Base-by-base conservation (phyloP, 2,113 vertebrate genomes). In the Microcebus tavaratra region DNA sequence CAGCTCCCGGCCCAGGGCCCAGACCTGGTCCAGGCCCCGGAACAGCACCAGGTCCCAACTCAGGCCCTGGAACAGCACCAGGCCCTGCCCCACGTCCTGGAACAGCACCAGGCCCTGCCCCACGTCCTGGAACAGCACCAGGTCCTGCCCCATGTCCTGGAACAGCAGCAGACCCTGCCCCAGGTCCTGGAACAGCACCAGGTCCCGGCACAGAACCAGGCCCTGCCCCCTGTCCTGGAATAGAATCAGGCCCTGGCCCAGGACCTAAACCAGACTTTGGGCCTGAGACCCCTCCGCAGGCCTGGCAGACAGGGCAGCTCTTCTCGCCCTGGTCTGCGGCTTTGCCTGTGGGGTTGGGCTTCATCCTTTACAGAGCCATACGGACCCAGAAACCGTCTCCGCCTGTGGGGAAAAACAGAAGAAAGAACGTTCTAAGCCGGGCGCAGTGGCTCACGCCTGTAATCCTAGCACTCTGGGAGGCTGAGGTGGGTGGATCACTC, bases 221-320 rank as follows among this genome's bases (percentile, higher is more conserved):
- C 48, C 48, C 48, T 48, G 48, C 48, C 48, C 10, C 48, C 10
- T 11, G 48, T 48, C 48, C 48, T 48, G 48, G 48, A 48, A 48
- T 27, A 3, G 59, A 50, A 25, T 65, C 31, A 61, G 76, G 8
- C 65, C 55, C 39, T 0, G 53, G 9, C 23, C 34, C 42, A 17
- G 53, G 36, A 7, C 65, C 48, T 18, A 13, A 88, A 23, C 55
- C 55, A 59, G 84, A 59, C 21, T 89, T 29, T 50, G 48, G 88
- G 34, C 92, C 88, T 53, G 93, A 90, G 63, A 73, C 4, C 45
- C 91, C 95, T 73, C 65, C 93, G 20, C 93, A 95, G 23, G 91
- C 93, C 93, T 97, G 97, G 87, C 97, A 98, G 65, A 98, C 83
- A 7, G 96, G 94, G 90, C 94, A 97, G 80, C 59, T 73, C 80